phyloP scores from a whole-genome alignment of 2,113 vertebrate species.

The Lophius piscatorius region DNA sequence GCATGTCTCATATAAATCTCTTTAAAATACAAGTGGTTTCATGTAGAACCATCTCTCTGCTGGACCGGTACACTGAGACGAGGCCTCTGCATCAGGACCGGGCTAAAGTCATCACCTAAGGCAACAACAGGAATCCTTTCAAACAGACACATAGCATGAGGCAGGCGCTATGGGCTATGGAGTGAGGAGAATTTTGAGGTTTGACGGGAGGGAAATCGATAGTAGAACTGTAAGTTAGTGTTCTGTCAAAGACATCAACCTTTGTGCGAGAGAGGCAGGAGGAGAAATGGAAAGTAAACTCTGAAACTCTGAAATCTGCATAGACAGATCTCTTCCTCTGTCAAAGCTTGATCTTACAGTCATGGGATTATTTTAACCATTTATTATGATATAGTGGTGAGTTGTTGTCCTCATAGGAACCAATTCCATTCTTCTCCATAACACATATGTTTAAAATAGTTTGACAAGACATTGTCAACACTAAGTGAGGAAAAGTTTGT shows the following conservation, averaged over 20 bases:
- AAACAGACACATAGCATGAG: background rate
- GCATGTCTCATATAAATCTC: no score
- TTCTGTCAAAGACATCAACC: slow-evolving; percentile 3
- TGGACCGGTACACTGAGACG: no score
- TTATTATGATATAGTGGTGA: background rate
- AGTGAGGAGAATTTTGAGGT: slow-evolving; percentile 4
- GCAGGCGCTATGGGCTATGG: background rate
- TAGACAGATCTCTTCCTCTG: background rate
- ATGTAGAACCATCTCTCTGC: no score
- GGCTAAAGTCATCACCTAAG: background rate
- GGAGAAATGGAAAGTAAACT: background rate
- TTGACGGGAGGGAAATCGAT: slow-evolving; percentile 21
- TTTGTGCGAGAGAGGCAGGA: background rate
- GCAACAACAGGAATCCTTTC: background rate
- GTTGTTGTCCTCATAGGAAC: background rate
- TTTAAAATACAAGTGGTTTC: no score
- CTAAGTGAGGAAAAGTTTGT: background rate
- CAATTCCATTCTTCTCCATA: background rate
- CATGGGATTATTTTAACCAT: no score
- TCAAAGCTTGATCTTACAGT: no score
- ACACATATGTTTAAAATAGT: background rate
- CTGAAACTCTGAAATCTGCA: slow-evolving; percentile 1
- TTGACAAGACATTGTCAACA: background rate
- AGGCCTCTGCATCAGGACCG: no score
- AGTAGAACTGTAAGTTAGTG: slow-evolving; percentile 2